Evolutionary conservation across 2,797 vertebrate species (phyloP).

Genomic region (Rhinatrema bivittatum): DNA sequence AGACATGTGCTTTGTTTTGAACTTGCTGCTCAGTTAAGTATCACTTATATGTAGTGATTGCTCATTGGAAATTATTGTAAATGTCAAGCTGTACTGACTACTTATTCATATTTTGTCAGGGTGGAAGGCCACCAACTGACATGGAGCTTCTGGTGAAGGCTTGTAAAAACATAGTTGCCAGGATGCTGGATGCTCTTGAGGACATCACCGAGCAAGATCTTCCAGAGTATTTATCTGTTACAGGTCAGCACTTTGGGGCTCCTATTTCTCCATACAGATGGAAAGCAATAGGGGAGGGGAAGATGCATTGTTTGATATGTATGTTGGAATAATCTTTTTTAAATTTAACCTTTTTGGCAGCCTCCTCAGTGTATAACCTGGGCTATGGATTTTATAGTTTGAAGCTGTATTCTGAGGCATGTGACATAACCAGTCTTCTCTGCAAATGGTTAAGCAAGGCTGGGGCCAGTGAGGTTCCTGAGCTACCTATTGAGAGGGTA

Average conservation of each 20-base stretch:
- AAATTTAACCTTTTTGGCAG: too few species aligned
- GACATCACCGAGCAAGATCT: conserved; percentile 48
- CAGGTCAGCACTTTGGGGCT: conserved; percentile 50
- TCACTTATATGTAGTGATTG: too few species aligned
- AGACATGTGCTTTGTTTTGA: too few species aligned
- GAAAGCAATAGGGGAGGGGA: background rate
- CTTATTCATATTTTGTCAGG: too few species aligned
- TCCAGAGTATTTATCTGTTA: conserved; percentile 52
- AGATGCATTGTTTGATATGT: rapidly evolving
- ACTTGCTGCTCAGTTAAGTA: too few species aligned
- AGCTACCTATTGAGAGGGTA: conserved; percentile 66
- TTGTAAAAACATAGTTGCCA: conserved; percentile 49
- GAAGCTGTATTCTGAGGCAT: conserved; percentile 65
- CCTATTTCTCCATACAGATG: background rate
- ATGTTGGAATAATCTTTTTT: too few species aligned
- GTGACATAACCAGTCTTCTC: conserved; percentile 59
- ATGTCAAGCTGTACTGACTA: too few species aligned
- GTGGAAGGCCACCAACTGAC: too few species aligned
- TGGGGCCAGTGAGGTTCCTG: conserved; percentile 32
- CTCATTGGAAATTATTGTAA: too few species aligned
- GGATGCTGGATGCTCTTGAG: conserved; percentile 64
- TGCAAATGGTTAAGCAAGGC: conserved; percentile 49
- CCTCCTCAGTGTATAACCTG: conserved; percentile 65
- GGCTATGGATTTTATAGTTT: conserved; percentile 72
- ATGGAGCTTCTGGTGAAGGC: conserved; percentile 36